Evolutionary conservation across 2,797 vertebrate species (phyloP).

Genomic region (Hafferia zeledoni): DNA sequence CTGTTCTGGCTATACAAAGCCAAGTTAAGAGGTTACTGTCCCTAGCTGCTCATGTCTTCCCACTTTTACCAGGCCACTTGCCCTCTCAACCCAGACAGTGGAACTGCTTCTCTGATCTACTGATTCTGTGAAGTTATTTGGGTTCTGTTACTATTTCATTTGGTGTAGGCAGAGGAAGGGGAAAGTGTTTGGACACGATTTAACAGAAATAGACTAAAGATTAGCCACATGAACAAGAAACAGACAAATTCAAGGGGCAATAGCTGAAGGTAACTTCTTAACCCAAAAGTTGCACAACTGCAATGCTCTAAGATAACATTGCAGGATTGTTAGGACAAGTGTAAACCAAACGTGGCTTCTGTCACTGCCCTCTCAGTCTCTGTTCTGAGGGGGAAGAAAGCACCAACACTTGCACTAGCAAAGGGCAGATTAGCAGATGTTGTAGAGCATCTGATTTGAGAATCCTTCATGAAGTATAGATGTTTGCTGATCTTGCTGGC

Average conservation of each 20-base stretch:
- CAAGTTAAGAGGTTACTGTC: neutral
- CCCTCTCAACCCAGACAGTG: neutral
- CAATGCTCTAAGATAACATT: neutral
- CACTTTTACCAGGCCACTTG: neutral
- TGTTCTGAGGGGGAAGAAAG: neutral
- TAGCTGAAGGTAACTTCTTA: neutral
- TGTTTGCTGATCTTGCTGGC: neutral
- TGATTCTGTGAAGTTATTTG: neutral
- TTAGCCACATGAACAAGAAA: neutral
- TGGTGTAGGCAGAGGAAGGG: neutral
- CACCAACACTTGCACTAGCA: neutral
- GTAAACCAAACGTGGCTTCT: neutral
- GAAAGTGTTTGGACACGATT: neutral
- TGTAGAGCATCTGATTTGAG: neutral
- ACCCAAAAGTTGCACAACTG: neutral
- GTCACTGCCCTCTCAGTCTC: neutral
- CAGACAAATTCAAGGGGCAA: neutral
- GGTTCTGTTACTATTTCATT: neutral
- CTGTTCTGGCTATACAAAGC: neutral
- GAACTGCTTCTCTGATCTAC: neutral
- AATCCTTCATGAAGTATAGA: neutral
- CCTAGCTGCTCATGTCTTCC: neutral
- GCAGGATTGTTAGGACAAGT: neutral
- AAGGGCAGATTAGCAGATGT: neutral
- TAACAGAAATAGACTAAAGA: neutral